Evolutionary conservation across 2,888 invertebrate species (phyloP), one percentile per base, ranked within the genome.

Genomic region (Camptogramma bilineatum): DNA sequence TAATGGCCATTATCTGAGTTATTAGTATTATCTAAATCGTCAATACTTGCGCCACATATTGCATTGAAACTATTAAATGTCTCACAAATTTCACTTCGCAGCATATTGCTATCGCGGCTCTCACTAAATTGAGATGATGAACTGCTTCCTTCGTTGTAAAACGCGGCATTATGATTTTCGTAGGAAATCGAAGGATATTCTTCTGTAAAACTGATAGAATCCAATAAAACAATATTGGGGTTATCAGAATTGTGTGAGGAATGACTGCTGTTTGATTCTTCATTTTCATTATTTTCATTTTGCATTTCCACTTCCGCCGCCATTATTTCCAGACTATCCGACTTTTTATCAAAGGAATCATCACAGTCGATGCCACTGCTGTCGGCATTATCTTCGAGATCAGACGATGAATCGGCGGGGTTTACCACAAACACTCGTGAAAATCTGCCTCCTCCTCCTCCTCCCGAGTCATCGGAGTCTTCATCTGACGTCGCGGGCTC

Each of bases 381-480:
- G 68, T 94, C 94, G 0, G 94, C 94, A 62, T 94, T 94, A 73
- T 94, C 92, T 58, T 95, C 94, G 47, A 94, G 88, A 57, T 94
- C 95, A 0, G 94, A 95, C 2, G 95, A 95, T 7, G 95, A 94
- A 55, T 94, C 94, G 18, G 88, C 90, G 7, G 95, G 95, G 76
- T 96, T 96, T 18, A 96, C 95, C 0, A 96, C 94, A 79, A 96
- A 96, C 17, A 96, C 95, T 60, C 95, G 94, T 39, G 95, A 95
- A 78, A 96, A 96, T 54, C 86, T 89, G 78, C 93, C 88, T 82
- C 95, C 79, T 83, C 95, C 78, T 82, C 94, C 78, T 82, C 94
- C 71, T 80, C 95, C 95, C 0, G 93, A 93, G 68, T 94, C 93
- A 34, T 91, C 92, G 0, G 93, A 93, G 73, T 93, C 93, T 62